Percentiles rank a stretch among this genome's conserved stretches.
These are phyloP conservation scores for Darevskia mixta DNA, from an alignment of 2,797 vertebrate species.

Conservation along the genomic window DNA sequence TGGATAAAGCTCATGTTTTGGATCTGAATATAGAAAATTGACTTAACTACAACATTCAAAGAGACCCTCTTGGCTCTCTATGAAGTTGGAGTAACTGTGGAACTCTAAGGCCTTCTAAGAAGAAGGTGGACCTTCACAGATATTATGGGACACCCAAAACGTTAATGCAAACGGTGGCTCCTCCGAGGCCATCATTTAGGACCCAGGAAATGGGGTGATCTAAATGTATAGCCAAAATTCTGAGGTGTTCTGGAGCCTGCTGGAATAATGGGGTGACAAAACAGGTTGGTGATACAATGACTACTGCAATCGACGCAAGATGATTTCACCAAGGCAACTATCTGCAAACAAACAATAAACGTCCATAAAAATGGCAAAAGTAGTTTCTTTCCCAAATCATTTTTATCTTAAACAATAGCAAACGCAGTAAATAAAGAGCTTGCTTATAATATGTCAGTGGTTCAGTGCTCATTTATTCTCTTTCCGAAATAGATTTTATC, in stretches of 20 bases:
- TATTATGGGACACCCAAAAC: background rate
- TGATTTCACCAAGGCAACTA: too few relatives aligned
- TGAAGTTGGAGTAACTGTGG: background rate
- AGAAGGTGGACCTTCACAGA: background rate
- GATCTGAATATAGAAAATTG: background rate
- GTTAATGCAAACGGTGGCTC: background rate
- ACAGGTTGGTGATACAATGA: too few relatives aligned
- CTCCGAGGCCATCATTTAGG: background rate
- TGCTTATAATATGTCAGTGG: too few relatives aligned
- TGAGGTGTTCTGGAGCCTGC: background rate
- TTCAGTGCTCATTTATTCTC: too few relatives aligned
- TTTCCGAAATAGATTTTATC: too few relatives aligned
- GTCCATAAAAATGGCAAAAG: too few relatives aligned
- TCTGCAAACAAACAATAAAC: too few relatives aligned
- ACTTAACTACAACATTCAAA: background rate
- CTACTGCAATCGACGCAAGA: too few relatives aligned
- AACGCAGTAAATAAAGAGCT: too few relatives aligned
- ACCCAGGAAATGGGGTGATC: too few relatives aligned
- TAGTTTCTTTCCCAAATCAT: too few relatives aligned
- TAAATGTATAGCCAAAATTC: background rate
- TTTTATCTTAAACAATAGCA: too few relatives aligned
- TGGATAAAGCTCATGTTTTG: background rate
- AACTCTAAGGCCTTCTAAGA: background rate
- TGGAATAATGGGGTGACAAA: background rate
- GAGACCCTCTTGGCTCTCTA: background rate